Percentiles rank a stretch among this genome's conserved stretches.
phyloP scores from a whole-genome alignment of 2,888 invertebrate genomes.

The Choreutis nemorana region DNA sequence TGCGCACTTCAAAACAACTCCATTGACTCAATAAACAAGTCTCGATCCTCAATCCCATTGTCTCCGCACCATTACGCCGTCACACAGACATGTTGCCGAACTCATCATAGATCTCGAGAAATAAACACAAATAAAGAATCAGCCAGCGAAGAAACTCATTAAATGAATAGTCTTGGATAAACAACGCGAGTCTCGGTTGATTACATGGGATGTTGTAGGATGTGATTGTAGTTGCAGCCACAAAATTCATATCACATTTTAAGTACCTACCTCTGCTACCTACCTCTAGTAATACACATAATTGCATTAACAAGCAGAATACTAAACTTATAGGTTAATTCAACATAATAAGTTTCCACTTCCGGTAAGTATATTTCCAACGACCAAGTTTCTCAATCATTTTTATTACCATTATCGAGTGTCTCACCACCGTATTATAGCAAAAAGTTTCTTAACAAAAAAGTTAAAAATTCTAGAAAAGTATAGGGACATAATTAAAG shows the following conservation, averaged over 20 bases:
- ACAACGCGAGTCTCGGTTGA: constrained; percentile 12
- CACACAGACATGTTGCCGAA: constrained; percentile 37
- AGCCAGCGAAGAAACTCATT: constrained; percentile 22
- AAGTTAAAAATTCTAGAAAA: no score
- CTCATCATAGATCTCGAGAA: constrained; percentile 46
- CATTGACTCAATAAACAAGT: constrained; percentile 61
- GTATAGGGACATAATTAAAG: no score
- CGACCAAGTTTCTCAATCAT: no score
- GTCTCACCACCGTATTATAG: no score
- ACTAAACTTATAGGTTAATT: no score
- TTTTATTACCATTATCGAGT: no score
- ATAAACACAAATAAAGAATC: constrained; percentile 33
- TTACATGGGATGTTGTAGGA: no score
- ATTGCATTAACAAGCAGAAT: no score
- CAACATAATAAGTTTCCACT: no score
- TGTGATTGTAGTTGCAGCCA: constrained; percentile 6
- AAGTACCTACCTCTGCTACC: constrained; percentile 1
- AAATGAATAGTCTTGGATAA: constrained; percentile 15
- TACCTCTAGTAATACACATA: neutral
- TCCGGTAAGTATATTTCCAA: no score
- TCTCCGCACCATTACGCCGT: constrained; percentile 50
- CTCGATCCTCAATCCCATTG: constrained; percentile 60
- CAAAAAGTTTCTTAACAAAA: no score
- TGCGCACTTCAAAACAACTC: constrained; percentile 60
- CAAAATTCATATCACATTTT: no score